A percentile compares a stretch with the other conserved stretches of the same genome.
phyloP scores from a whole-genome alignment of 2,888 invertebrate species.

The Celastrina argiolus region DNA sequence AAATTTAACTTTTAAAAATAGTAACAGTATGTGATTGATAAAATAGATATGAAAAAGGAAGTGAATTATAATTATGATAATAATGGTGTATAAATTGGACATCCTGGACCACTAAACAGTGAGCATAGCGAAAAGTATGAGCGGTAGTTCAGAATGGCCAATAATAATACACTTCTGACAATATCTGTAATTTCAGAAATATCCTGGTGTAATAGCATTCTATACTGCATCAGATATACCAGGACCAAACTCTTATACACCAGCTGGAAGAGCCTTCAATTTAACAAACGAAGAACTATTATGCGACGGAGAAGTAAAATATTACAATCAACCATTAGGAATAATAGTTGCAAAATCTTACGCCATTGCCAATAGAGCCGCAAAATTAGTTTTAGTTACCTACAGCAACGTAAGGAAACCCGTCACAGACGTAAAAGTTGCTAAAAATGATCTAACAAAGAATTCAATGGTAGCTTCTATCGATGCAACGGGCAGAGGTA shows the following conservation, averaged over 20 bases:
- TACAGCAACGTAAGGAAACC: constrained; percentile 61
- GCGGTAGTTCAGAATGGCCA: neutral
- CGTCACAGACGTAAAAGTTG: constrained; percentile 42
- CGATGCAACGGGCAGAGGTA: constrained; percentile 39
- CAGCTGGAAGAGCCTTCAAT: constrained; percentile 34
- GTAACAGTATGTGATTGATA: too few species aligned
- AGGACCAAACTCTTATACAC: constrained; percentile 74
- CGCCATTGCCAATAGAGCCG: constrained; percentile 69
- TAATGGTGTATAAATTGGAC: too few species aligned
- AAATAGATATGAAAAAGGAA: too few species aligned
- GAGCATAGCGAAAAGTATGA: neutral
- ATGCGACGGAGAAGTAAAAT: constrained; percentile 71
- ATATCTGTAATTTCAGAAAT: constrained; percentile 51
- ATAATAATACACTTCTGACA: neutral
- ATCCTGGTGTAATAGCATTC: constrained; percentile 79
- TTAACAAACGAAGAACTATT: constrained; percentile 58
- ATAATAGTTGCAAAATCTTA: constrained; percentile 79
- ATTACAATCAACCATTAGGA: constrained; percentile 81
- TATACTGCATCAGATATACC: constrained; percentile 80
- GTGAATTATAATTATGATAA: too few species aligned
- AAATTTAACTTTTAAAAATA: too few species aligned
- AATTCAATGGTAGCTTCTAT: constrained; percentile 33
- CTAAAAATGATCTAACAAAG: constrained; percentile 40
- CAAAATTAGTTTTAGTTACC: constrained; percentile 69
- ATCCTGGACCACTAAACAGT: neutral